These are phyloP conservation scores for Drepanosiphum platanoidis DNA, from an alignment of 2,888 invertebrate genomes.

Conservation along the genomic window DNA sequence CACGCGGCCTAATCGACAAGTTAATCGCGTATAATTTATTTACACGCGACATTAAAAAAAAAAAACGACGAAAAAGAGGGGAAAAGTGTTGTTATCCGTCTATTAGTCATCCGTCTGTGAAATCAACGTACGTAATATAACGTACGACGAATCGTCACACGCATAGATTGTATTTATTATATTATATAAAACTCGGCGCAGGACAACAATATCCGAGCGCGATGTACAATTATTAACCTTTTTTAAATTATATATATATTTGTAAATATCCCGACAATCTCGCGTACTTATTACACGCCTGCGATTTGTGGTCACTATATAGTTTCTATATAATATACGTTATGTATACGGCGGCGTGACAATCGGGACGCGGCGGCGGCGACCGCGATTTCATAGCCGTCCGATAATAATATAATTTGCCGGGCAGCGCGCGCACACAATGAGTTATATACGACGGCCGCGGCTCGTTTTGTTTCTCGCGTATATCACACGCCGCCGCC, in stretches of 20 bases:
- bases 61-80: not conserved
- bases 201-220: not conserved
- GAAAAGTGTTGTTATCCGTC: not conserved
- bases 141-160: not conserved
- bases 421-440: not conserved
- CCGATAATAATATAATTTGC: slow-evolving; percentile 30
- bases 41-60: not conserved
- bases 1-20: not conserved
- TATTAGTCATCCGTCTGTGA: not conserved
- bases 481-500: not conserved
- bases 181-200: not conserved
- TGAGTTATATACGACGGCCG: not conserved
- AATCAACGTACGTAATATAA: not conserved
- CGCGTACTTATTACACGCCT: not conserved
- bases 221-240: too few relatives aligned
- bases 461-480: slow-evolving; percentile 4
- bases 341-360: not conserved
- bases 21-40: slow-evolving; percentile 7
- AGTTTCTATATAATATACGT: too few relatives aligned
- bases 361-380: slow-evolving; percentile 16
- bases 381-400: slow-evolving; percentile 23
- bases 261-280: not conserved
- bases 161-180: not conserved
- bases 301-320: too few relatives aligned
- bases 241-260: not conserved